These are phyloP conservation scores for Eristalis intricaria DNA, from an alignment of 2,888 invertebrate genomes.

Conservation along the genomic window DNA sequence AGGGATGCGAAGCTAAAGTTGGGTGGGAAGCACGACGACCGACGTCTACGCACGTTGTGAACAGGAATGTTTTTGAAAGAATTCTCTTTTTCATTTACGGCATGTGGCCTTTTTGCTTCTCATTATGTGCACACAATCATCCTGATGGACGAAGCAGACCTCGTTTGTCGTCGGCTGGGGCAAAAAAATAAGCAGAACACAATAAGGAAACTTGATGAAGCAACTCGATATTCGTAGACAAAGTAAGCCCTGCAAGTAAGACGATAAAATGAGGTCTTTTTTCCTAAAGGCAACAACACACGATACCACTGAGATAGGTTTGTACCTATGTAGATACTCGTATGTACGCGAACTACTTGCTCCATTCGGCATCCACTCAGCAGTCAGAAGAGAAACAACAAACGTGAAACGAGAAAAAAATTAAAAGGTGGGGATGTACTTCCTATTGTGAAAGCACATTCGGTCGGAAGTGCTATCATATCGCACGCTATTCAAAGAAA, in stretches of 20 bases:
- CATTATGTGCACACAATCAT: slow-evolving; percentile 50
- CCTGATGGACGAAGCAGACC: slow-evolving; percentile 43
- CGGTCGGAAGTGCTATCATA: slow-evolving; percentile 47
- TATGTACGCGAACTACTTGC: not conserved
- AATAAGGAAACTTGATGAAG: not conserved
- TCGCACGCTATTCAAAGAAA: slow-evolving; percentile 53
- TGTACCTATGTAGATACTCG: not conserved
- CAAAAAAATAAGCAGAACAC: not conserved
- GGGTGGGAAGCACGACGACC: not conserved
- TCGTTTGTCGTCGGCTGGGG: slow-evolving; percentile 9
- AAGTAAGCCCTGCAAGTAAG: slow-evolving; percentile 53
- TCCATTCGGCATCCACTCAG: not conserved
- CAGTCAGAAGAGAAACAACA: not conserved
- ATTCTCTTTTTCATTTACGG: slow-evolving; percentile 33
- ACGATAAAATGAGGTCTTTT: slow-evolving; percentile 64
- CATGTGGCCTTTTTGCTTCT: slow-evolving; percentile 24
- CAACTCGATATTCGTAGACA: slow-evolving; percentile 9
- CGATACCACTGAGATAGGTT: slow-evolving; percentile 15
- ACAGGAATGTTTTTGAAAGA: slow-evolving; percentile 47
- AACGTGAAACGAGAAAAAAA: slow-evolving; percentile 30
- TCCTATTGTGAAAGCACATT: slow-evolving; percentile 20
- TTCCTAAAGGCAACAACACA: slow-evolving; percentile 52
- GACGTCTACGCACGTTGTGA: slow-evolving; percentile 9
- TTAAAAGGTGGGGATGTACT: slow-evolving; percentile 31
- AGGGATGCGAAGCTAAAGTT: not conserved